A percentile compares a stretch with the other conserved stretches of the same genome.
These are phyloP conservation scores for Chironomus tepperi DNA, from an alignment of 1,140 invertebrate species.

Conservation along the genomic window DNA sequence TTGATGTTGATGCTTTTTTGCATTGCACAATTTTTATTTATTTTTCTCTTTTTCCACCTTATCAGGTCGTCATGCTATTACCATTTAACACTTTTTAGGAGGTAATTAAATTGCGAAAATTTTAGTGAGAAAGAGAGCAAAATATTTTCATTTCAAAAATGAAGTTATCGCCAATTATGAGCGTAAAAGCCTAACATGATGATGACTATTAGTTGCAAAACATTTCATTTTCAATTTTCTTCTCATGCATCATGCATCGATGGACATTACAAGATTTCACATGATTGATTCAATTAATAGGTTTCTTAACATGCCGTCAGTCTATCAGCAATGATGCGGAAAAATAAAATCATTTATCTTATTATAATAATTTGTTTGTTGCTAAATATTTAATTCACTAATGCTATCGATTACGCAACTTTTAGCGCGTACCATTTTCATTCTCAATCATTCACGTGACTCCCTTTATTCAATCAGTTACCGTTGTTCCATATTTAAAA, in stretches of 20 bases:
- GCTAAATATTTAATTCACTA: too few species aligned
- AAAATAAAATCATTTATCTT: background rate
- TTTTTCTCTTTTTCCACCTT: background rate
- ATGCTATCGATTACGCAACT: too few species aligned
- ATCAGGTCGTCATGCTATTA: background rate
- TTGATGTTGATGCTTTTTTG: background rate
- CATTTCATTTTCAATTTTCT: too few species aligned
- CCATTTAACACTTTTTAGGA: too few species aligned
- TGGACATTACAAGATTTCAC: background rate
- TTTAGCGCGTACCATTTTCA: too few species aligned
- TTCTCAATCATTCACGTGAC: background rate
- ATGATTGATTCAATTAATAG: constrained; percentile 14
- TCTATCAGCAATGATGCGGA: background rate
- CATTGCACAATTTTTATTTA: background rate
- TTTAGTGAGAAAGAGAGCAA: too few species aligned
- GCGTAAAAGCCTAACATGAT: too few species aligned
- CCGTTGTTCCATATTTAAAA: background rate
- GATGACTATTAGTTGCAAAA: too few species aligned
- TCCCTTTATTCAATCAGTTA: background rate
- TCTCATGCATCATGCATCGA: too few species aligned
- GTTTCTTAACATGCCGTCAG: background rate
- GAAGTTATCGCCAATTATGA: too few species aligned
- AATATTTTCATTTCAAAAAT: background rate
- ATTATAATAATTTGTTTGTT: too few species aligned
- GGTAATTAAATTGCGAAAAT: too few species aligned